These are phyloP conservation scores for Apodemia duryi DNA, from an alignment of 2,888 invertebrate genomes.

Conservation along the genomic window DNA sequence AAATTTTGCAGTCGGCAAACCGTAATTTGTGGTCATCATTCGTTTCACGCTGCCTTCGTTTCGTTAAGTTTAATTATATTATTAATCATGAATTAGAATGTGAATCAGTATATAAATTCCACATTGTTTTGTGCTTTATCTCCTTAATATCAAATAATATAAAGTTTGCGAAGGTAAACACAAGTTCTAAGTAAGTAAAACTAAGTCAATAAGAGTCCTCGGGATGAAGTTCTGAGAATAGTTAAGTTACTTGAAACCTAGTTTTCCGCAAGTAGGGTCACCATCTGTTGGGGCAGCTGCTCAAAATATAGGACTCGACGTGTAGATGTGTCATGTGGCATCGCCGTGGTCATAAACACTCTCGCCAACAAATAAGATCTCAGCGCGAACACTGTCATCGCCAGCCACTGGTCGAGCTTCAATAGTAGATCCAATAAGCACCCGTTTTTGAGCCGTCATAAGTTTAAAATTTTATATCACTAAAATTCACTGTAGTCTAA, in stretches of 20 bases:
- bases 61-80: no score
- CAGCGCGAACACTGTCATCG: no score
- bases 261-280: conserved; percentile 1
- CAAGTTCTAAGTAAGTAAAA: not conserved
- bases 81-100: no score
- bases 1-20: not conserved
- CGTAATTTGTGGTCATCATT: not conserved
- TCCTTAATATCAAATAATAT: not conserved
- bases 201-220: conserved; percentile 1
- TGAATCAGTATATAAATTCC: not conserved
- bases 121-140: not conserved
- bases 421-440: no score
- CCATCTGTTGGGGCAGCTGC: not conserved
- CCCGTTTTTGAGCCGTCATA: no score
- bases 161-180: not conserved
- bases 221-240: conserved; percentile 1
- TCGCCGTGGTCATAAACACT: no score
- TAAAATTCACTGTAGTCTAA: no score
- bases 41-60: not conserved
- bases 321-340: no score
- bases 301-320: no score
- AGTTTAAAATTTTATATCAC: no score
- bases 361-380: no score
- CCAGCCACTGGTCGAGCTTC: no score
- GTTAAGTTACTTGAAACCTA: conserved; percentile 10